Evolutionary conservation across 1,140 invertebrate species (phyloP), one percentile per base, ranked within the genome.

Genomic region (Glossosoma conforme): DNA sequence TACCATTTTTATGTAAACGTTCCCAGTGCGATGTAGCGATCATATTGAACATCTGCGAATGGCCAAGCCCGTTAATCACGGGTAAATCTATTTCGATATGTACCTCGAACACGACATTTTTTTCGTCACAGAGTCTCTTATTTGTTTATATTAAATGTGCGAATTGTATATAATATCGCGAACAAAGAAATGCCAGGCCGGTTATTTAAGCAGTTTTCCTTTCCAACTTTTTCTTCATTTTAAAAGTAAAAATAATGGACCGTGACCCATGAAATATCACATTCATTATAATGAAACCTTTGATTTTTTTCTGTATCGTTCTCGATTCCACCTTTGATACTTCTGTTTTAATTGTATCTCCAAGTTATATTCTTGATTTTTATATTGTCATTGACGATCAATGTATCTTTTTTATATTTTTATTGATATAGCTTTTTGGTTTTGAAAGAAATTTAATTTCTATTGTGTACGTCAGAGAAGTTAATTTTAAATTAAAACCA

Each of bases 211-310:
- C 40, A 42, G 22, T 42, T 28, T 28, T 28, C n/a, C 6, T 28
- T n/a, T 6, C n/a, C 25, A 28, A 28, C n/a, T 28, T 28, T 42
- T 42, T 25, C n/a, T 42, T 17, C 14, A 6, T 9, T 10, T 10
- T 17, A 9, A 41, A 17, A 24, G n/a, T 36, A 36, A 24, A 19
- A 36, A 36, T 36, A 14, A 22, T 46, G 44, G 44, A 46, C 44
- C 20, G 36, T 46, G 44, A 46, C 44, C 44, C 18, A 46, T 17
- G 19, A 43, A 25, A 45, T 45, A 17, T 45, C 43, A 45, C 20
- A 5, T 33, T 9, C 18, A 35, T 15, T 28, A 8, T 28, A 36
- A 36, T 5, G 5, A 5, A 9, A 9, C 5, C 17, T 6, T 36
- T 36, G 8, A 5, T 36, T 17, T 9, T 36, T 36, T 36, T 36